These are phyloP conservation scores for Nerophis ophidion DNA, from an alignment of 2,113 vertebrate species.

Conservation along the genomic window DNA sequence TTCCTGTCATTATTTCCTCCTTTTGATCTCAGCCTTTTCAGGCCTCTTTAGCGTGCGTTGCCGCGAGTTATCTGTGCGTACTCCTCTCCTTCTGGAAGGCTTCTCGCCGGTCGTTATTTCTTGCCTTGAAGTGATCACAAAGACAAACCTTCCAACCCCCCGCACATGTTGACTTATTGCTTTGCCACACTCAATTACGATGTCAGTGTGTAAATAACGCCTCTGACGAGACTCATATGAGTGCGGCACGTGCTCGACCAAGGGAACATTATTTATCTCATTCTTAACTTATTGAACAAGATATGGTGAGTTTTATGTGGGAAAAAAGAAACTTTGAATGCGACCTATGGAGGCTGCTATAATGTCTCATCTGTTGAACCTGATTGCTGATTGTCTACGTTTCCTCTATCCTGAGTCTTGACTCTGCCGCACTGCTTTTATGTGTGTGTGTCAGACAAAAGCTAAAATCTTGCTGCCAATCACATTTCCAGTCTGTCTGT, in stretches of 20 bases:
- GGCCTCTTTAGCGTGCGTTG: conserved; percentile 66
- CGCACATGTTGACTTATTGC: conserved; percentile 23
- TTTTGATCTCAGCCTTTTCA: conserved; percentile 73
- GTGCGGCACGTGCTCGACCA: conserved; percentile 19
- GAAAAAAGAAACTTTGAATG: conserved; percentile 44
- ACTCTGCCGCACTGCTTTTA: conserved; percentile 67
- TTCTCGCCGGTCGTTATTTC: conserved; percentile 51
- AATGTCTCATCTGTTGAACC: conserved; percentile 43
- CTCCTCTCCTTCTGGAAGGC: conserved; percentile 62
- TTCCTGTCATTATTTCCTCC: conserved; percentile 74
- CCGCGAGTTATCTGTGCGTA: conserved; percentile 57
- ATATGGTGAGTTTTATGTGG: conserved; percentile 24
- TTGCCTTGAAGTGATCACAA: conserved; percentile 61
- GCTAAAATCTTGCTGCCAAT: conserved; percentile 60
- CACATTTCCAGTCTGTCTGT: conserved; percentile 52
- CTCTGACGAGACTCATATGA: conserved; percentile 30
- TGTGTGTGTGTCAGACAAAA: conserved; percentile 64
- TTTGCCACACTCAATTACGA: conserved; percentile 23
- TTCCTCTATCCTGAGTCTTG: conserved; percentile 64
- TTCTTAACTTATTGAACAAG: conserved; percentile 22
- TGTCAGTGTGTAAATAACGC: conserved; percentile 20
- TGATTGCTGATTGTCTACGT: conserved; percentile 69
- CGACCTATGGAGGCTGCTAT: conserved; percentile 32
- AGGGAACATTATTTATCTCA: conserved; percentile 30
- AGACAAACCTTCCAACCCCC: conserved; percentile 37